Base-by-base conservation (phyloP, 2,113 vertebrate species). In the Zosterops japonicus region DNA sequence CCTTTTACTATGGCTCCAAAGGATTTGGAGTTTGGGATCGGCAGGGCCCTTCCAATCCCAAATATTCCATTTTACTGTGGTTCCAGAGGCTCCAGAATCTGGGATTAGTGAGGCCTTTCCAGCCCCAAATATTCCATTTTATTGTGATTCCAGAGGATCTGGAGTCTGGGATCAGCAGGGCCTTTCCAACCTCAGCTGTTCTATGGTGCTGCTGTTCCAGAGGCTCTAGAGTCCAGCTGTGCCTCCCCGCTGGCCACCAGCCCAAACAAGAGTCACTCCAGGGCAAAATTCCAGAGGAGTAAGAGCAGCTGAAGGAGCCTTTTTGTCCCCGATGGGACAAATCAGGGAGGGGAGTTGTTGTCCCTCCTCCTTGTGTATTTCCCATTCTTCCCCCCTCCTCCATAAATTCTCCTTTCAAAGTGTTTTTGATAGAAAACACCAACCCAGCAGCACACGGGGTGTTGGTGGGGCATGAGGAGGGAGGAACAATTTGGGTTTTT, bases 61-160 rank as follows among this genome's bases (percentile, higher is more conserved):
- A 2, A 21, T 6, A 27, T 44, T n/a, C 31, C 52, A n/a, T 27
- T 16, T 0, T 0, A 1, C 4, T 55, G 28, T 0, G 0, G 6
- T 68, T 69, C 65, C 65, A 49, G 33, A 49, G 64, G 8, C 5
- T 59, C 56, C 9, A 16, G n/a, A 24, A 6, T 57, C 56, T 35
- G 60, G 39, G 18, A 6, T 63, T 22, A 23, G 47, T 6, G 7
- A 6, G 47, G 12, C 47, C 22, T 11, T 47, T 7, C 47, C 27
- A 29, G 6, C 18, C 27, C 60, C 19, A 21, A 4, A 21, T 2
- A 64, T 44, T 44, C 56, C 56, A 35, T 35, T 6, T 6, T 22
- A 6, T 14, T 59, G 56, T 6, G 14, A 17, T 59, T 59, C 41
- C 63, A 44, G 20, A 31, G 28, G 19, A 8, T 61, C 47, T 24